These are phyloP conservation scores for Drosophila lacicola DNA, from an alignment of 2,888 invertebrate genomes.

Conservation along the genomic window DNA sequence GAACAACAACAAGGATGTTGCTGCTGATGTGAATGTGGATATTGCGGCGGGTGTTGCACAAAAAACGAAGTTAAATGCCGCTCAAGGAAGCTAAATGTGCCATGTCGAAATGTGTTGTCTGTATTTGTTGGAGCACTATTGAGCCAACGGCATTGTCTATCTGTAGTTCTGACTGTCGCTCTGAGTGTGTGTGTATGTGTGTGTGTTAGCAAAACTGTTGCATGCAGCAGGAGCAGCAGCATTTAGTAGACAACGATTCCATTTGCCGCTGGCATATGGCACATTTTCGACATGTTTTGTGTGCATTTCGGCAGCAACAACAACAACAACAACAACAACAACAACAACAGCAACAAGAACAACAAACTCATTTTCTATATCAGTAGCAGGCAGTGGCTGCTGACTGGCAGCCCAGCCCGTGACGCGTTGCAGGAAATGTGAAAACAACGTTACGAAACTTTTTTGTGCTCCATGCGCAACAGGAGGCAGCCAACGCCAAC, in stretches of 20 bases:
- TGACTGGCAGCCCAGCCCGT: constrained; percentile 55
- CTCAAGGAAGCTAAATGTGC: constrained; percentile 80
- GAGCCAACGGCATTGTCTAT: constrained; percentile 59
- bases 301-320: constrained; percentile 72
- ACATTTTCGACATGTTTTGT: constrained; percentile 81
- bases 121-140: constrained; percentile 50
- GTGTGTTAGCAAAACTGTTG: constrained; percentile 67
- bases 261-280: constrained; percentile 78
- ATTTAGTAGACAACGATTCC: constrained; percentile 53
- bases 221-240: constrained; percentile 60
- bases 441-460: constrained; percentile 81
- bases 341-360: constrained; percentile 54
- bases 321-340: constrained; percentile 33
- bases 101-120: constrained; percentile 75
- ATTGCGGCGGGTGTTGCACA: constrained; percentile 38
- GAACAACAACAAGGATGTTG: constrained; percentile 31
- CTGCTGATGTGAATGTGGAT: constrained; percentile 1
- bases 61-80: constrained; percentile 76
- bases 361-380: constrained; percentile 34
- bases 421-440: constrained; percentile 77
- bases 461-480: constrained; percentile 75
- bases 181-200: constrained; percentile 22
- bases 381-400: constrained; percentile 53
- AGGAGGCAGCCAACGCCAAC: constrained; percentile 56
- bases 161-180: constrained; percentile 32